phyloP scores from a whole-genome alignment of 2,113 vertebrate species.

The Ceyx cyanopectus region DNA sequence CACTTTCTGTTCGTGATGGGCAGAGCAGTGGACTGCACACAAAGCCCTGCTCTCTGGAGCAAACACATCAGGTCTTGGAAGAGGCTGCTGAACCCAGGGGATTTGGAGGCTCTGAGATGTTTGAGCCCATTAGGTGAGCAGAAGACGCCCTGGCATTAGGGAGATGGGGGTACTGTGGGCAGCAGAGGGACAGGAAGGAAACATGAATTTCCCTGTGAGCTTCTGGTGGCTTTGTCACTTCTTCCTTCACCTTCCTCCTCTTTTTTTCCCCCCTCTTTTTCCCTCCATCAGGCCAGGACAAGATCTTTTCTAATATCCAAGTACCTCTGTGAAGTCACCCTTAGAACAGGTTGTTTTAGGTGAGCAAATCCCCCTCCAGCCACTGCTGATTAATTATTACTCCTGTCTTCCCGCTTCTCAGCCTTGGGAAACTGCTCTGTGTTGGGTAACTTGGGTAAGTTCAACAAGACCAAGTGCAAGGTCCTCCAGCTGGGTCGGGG shows the following conservation, averaged over 20 bases:
- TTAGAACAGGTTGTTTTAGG: neutral
- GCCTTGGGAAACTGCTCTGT: constrained; percentile 5
- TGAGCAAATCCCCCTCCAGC: neutral
- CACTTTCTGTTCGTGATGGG: accelerated
- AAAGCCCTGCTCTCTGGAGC: too few relatives aligned
- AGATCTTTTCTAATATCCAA: neutral
- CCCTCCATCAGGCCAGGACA: neutral
- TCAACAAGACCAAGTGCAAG: too few relatives aligned
- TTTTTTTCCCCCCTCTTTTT: neutral
- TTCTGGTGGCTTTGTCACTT: neutral
- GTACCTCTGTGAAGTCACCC: neutral
- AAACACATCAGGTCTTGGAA: accelerated
- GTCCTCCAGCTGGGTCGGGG: too few relatives aligned
- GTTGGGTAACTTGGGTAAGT: neutral
- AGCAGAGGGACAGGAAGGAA: neutral
- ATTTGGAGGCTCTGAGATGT: neutral
- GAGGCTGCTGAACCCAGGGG: neutral
- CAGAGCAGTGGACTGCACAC: neutral
- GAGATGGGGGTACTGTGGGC: accelerated
- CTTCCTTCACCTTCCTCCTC: neutral
- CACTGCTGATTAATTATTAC: constrained; percentile 15
- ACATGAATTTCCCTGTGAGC: neutral
- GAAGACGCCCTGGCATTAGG: neutral
- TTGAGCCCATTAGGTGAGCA: neutral
- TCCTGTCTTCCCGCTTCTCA: neutral